phyloP scores from a whole-genome alignment of 2,113 vertebrate species.

The Lophius piscatorius region DNA sequence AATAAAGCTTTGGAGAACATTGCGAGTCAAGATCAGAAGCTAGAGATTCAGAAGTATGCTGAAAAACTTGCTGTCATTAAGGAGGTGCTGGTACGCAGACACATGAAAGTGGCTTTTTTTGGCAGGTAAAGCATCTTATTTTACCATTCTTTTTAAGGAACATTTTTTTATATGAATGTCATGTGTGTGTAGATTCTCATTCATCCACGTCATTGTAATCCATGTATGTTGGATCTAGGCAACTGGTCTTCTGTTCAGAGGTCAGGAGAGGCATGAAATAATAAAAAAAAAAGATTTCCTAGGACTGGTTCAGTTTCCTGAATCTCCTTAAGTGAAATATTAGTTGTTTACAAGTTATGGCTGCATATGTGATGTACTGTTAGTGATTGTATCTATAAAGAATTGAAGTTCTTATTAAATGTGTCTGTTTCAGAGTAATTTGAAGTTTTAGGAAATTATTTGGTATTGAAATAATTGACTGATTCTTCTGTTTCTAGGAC shows the following conservation, averaged over 20 bases:
- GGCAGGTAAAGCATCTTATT: conserved; percentile 85
- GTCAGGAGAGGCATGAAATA: no score
- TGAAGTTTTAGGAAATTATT: neutral
- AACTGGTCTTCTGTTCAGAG: no score
- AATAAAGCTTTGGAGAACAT: conserved; percentile 86
- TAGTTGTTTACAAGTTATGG: no score
- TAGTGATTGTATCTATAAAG: no score
- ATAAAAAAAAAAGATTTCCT: no score
- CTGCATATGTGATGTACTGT: no score
- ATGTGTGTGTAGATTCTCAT: no score
- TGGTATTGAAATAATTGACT: conserved; percentile 1
- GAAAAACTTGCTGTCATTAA: conserved; percentile 88
- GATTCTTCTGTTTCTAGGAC: conserved; percentile 79
- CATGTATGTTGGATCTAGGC: no score
- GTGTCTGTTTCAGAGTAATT: neutral
- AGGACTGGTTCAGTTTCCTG: no score
- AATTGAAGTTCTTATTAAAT: no score
- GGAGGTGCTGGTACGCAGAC: conserved; percentile 91
- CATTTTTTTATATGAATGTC: neutral
- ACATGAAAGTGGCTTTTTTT: conserved; percentile 99
- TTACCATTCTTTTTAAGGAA: neutral
- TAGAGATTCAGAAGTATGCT: conserved; percentile 85
- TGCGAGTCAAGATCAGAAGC: conserved; percentile 83
- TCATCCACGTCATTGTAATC: no score
- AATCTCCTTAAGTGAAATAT: no score